A percentile compares a stretch with the other conserved stretches of the same genome.
Evolutionary conservation across 2,113 vertebrate genomes (phyloP).

Genomic region (Formicarius rufipectus): DNA sequence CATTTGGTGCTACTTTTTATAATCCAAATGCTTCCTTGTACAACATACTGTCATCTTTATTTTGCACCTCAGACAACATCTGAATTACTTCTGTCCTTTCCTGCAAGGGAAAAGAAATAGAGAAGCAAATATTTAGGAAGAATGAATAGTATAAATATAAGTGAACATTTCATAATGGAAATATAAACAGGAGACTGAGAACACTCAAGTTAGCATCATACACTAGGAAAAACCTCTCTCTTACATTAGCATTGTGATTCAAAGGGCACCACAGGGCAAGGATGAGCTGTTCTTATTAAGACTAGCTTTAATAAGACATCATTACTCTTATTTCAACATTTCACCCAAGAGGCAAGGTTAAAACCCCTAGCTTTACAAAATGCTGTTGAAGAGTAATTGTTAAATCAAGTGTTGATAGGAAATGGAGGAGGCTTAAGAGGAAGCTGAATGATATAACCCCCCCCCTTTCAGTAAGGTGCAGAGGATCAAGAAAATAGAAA

Average conservation of each 20-base stretch:
- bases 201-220: background rate
- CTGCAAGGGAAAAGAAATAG: background rate
- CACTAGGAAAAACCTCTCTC: background rate
- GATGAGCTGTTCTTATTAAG: constrained; percentile 38
- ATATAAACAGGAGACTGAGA: background rate
- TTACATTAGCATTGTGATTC: background rate
- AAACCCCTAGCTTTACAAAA: constrained; percentile 21
- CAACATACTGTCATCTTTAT: background rate
- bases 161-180: background rate
- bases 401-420: constrained; percentile 49
- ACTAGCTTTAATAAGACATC: constrained; percentile 40
- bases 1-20: background rate
- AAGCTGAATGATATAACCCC: constrained; percentile 3
- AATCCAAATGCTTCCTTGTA: background rate
- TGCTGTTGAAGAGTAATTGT: constrained; percentile 19
- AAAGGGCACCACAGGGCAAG: background rate
- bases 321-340: constrained; percentile 34
- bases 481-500: constrained; percentile 47
- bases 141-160: background rate
- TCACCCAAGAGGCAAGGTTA: constrained; percentile 27
- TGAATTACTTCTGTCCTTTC: background rate
- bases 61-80: background rate
- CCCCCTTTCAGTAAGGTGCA: background rate
- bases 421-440: constrained; percentile 39
- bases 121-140: background rate